phyloP scores from a whole-genome alignment of 2,113 vertebrate genomes.

The Notothenia coriiceps region DNA sequence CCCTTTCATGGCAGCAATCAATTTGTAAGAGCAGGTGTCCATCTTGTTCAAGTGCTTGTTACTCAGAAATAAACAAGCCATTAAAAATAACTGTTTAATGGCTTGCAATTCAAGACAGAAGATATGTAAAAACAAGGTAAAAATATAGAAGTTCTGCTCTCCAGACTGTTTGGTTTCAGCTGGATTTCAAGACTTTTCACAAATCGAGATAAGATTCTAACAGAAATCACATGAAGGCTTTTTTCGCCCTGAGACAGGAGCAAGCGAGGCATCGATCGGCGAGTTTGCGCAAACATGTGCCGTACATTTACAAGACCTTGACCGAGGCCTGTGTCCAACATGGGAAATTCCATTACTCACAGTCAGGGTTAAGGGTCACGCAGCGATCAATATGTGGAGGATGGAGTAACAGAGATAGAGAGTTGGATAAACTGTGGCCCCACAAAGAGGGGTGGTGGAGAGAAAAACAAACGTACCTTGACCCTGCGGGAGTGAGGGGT shows the following conservation, averaged over 20 bases:
- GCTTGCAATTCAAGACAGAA: background rate
- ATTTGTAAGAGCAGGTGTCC: slow-evolving; percentile 33
- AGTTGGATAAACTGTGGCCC: slow-evolving; percentile 28
- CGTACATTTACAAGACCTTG: slow-evolving; percentile 75
- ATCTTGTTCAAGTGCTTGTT: slow-evolving; percentile 22
- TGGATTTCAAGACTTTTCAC: slow-evolving; percentile 54
- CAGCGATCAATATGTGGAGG: slow-evolving; percentile 70
- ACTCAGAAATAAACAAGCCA: slow-evolving; percentile 9
- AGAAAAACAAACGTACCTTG: slow-evolving; percentile 46
- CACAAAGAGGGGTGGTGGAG: slow-evolving; percentile 1
- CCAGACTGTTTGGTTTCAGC: background rate
- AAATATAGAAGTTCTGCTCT: background rate
- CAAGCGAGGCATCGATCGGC: slow-evolving; percentile 59
- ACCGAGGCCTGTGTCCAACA: slow-evolving; percentile 55
- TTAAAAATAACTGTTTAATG: slow-evolving; percentile 24
- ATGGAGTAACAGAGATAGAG: slow-evolving; percentile 52
- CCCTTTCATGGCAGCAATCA: slow-evolving; percentile 38
- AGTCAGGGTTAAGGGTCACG: slow-evolving; percentile 58
- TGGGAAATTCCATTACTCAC: slow-evolving; percentile 80
- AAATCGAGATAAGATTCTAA: slow-evolving; percentile 42
- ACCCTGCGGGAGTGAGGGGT: slow-evolving; percentile 13
- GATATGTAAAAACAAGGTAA: background rate
- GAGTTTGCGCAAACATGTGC: slow-evolving; percentile 56
- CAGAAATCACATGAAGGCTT: slow-evolving; percentile 43
- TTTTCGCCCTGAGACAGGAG: slow-evolving; percentile 47